Conservation (phyloP, 2,797 vertebrate species). For the Anabas testudineus region DNA sequence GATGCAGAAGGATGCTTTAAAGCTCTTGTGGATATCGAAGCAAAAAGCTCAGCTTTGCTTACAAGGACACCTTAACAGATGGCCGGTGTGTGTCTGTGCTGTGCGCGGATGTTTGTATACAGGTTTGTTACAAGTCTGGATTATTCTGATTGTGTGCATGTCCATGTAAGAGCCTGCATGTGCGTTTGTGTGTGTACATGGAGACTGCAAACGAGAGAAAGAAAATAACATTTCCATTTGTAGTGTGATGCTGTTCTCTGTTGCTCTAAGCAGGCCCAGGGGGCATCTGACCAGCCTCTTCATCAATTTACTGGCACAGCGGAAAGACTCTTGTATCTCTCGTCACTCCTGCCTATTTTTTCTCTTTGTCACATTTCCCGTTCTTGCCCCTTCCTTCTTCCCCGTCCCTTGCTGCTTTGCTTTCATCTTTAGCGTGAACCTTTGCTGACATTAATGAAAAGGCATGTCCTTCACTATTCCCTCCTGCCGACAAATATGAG, state of each 20-base stretch:
- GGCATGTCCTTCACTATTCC: conserved; percentile 68
- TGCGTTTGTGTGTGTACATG: conserved; percentile 2
- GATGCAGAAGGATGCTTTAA: conserved; percentile 14
- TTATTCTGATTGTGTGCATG: not conserved
- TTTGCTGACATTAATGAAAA: conserved; percentile 78
- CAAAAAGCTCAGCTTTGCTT: conserved; percentile 25
- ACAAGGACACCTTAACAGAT: conserved; percentile 44
- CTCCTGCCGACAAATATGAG: conserved; percentile 28
- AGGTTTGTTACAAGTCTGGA: conserved; percentile 15
- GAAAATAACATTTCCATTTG: conserved; percentile 63
- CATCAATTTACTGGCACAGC: conserved; percentile 70
- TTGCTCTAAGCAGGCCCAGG: conserved; percentile 57
- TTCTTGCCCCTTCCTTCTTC: conserved; percentile 2
- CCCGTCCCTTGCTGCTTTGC: conserved; percentile 24
- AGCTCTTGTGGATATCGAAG: conserved; percentile 18
- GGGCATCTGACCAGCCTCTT: conserved; percentile 71
- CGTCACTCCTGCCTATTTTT: conserved; percentile 14
- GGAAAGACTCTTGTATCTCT: conserved; percentile 39
- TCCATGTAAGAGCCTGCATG: not conserved
- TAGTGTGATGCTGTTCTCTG: conserved; percentile 55
- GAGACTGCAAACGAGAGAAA: not conserved
- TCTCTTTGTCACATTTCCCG: conserved; percentile 52
- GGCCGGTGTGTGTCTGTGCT: conserved; percentile 12
- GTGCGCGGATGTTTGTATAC: conserved; percentile 33
- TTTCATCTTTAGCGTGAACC: conserved; percentile 46